A percentile compares a stretch with the other conserved stretches of the same genome.
Evolutionary conservation across 2,113 vertebrate species (phyloP).

Genomic region (Vanacampus margaritifer): DNA sequence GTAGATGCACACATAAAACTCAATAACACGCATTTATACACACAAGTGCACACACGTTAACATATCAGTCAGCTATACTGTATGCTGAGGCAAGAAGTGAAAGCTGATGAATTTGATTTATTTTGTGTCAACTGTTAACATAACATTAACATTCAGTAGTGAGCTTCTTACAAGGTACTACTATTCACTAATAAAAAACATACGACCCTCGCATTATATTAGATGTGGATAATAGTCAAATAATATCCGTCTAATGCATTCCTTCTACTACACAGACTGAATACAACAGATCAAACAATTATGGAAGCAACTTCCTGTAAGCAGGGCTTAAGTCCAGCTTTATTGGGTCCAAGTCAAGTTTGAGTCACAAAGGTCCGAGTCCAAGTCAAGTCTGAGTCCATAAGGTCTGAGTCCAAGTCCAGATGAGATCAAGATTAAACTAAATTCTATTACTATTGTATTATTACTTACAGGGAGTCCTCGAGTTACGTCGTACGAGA

Average conservation of each 20-base stretch:
- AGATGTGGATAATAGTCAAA: slow-evolving; percentile 13
- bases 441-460: too few relatives aligned
- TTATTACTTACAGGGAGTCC: too few relatives aligned
- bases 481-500: too few relatives aligned
- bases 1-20: not conserved
- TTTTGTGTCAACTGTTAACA: slow-evolving; percentile 5
- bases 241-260: slow-evolving; percentile 25
- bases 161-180: not conserved
- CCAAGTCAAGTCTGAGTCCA: too few relatives aligned
- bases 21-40: not conserved
- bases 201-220: not conserved
- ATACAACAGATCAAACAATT: not conserved
- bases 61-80: not conserved
- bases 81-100: slow-evolving; percentile 17
- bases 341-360: too few relatives aligned
- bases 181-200: slow-evolving; percentile 34
- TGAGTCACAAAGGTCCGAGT: too few relatives aligned
- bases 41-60: not conserved
- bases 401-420: too few relatives aligned
- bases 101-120: slow-evolving; percentile 1
- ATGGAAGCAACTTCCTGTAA: too few relatives aligned
- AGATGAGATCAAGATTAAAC: too few relatives aligned
- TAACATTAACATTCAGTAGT: slow-evolving; percentile 14
- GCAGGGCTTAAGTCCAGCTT: too few relatives aligned
- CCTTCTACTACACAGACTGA: not conserved